phyloP scores from a whole-genome alignment of 2,797 vertebrate genomes.

The Paratrypauchen microcephalus region DNA sequence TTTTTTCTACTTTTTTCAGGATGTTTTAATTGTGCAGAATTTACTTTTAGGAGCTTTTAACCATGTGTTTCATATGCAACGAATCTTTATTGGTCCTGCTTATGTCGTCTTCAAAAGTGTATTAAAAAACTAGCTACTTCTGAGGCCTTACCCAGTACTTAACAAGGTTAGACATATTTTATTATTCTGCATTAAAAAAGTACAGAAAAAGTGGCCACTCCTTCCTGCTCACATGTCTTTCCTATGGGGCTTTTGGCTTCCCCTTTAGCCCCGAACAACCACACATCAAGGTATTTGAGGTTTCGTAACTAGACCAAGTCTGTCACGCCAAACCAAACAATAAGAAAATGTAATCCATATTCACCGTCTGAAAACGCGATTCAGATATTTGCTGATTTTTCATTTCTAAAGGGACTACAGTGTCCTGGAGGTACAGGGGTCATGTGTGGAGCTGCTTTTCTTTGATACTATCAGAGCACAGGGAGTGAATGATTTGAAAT shows the following conservation, averaged over 20 bases:
- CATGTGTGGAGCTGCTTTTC: conserved; percentile 31
- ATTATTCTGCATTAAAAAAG: no score
- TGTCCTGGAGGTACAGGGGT: conserved; percentile 25
- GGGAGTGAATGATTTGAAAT: conserved; percentile 16
- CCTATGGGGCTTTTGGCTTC: conserved; percentile 41
- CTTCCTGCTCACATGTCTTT: conserved; percentile 61
- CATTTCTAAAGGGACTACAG: conserved; percentile 30
- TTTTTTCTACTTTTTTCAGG: no score
- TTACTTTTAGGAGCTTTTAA: no score
- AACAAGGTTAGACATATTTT: conserved; percentile 68
- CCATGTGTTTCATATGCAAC: no score
- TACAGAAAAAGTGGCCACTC: conserved; percentile 57
- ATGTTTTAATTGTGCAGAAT: no score
- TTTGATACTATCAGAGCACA: conserved; percentile 44
- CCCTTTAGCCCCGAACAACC: conserved; percentile 17
- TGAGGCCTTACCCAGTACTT: conserved; percentile 58
- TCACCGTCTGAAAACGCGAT: conserved; percentile 61
- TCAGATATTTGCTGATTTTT: conserved; percentile 52
- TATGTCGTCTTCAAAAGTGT: background rate
- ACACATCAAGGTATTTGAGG: conserved; percentile 56
- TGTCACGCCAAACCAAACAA: conserved; percentile 54
- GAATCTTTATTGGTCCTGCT: no score
- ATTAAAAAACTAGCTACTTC: background rate
- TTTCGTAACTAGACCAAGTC: conserved; percentile 57
- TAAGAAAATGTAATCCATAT: conserved; percentile 56